Conservation (phyloP, 2,888 invertebrate genomes). For the Germaria angustata region DNA sequence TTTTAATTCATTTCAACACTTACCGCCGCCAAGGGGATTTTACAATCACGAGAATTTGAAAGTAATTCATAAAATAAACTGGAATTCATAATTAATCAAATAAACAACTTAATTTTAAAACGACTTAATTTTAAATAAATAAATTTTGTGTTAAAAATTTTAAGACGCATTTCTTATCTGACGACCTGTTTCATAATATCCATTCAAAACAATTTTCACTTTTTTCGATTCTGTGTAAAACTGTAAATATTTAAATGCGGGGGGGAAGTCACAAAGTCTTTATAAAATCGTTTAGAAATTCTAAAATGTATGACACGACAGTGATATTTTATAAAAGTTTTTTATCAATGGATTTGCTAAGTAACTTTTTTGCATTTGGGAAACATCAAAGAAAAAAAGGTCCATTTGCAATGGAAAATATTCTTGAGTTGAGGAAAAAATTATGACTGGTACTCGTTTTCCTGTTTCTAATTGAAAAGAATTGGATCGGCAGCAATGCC, state of each 20-base stretch:
- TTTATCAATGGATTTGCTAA: no score
- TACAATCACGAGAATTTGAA: neutral
- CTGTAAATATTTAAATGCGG: neutral
- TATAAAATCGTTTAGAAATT: no score
- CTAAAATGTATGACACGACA: no score
- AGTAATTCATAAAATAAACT: neutral
- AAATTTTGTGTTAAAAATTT: no score
- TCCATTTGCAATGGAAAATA: no score
- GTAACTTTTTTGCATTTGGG: no score
- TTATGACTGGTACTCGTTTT: no score
- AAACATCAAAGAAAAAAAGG: no score
- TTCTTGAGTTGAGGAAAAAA: no score
- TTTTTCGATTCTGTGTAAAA: neutral
- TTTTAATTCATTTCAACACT: slow-evolving; percentile 22
- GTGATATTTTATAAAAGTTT: no score
- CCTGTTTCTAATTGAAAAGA: no score
- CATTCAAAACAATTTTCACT: neutral
- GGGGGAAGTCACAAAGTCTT: neutral
- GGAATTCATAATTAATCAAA: neutral
- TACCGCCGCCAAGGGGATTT: slow-evolving; percentile 8
- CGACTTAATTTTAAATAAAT: neutral
- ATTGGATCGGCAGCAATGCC: no score
- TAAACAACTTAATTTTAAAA: neutral
- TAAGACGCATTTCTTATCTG: neutral
- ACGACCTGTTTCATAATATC: neutral